A percentile compares a stretch with the other conserved stretches of the same genome.
Evolutionary conservation across 2,888 invertebrate genomes (phyloP).

Genomic region (Rotaria sp.): DNA sequence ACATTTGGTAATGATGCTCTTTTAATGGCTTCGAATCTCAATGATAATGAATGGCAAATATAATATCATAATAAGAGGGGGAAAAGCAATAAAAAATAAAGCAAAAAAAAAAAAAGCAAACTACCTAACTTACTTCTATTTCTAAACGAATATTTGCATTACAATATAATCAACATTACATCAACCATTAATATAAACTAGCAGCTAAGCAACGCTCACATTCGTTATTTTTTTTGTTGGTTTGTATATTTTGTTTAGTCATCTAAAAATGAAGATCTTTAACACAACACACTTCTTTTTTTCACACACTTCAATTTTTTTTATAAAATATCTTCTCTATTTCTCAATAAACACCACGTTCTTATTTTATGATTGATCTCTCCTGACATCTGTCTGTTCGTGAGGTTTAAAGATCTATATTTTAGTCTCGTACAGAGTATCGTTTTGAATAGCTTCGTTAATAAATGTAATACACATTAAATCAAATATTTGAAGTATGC

Average conservation of each 20-base stretch:
- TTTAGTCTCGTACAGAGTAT: too few relatives aligned
- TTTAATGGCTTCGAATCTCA: background rate
- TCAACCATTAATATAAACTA: background rate
- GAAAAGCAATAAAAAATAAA: background rate
- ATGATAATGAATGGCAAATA: background rate
- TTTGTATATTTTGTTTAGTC: background rate
- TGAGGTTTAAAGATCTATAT: too few relatives aligned
- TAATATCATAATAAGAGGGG: background rate
- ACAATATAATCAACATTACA: background rate
- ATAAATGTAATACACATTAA: too few relatives aligned
- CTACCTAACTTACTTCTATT: background rate
- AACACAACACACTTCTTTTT: background rate
- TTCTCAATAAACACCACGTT: constrained; percentile 12
- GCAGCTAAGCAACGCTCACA: background rate
- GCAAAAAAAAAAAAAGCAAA: too few relatives aligned
- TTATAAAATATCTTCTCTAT: background rate
- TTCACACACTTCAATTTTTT: background rate
- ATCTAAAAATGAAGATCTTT: background rate
- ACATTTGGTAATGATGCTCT: constrained; percentile 28
- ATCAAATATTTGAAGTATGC: too few relatives aligned
- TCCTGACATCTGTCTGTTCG: background rate
- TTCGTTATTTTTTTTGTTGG: background rate
- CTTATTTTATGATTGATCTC: background rate
- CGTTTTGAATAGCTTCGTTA: too few relatives aligned
- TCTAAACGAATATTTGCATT: background rate